Conservation (phyloP, 2,797 vertebrate species). For the Brotula barbata region DNA sequence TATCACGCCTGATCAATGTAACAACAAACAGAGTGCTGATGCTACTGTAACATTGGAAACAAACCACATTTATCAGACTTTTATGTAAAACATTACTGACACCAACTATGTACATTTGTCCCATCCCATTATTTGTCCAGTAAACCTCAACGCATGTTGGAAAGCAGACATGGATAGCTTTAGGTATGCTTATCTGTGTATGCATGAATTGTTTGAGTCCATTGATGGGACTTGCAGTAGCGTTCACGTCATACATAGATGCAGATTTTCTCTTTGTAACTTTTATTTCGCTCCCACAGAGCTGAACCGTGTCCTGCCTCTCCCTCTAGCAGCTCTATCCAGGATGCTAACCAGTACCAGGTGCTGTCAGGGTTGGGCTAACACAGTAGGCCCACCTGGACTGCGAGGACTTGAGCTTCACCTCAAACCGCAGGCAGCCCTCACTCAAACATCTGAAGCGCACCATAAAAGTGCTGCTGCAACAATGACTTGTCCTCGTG, state of each 20-base stretch:
- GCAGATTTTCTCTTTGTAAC: constrained; percentile 53
- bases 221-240: constrained; percentile 46
- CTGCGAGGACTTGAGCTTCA: constrained; percentile 56
- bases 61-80: too few relatives aligned
- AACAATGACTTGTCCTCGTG: constrained; percentile 31
- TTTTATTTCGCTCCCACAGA: constrained; percentile 67
- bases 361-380: constrained; percentile 59
- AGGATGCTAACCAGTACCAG: constrained; percentile 75
- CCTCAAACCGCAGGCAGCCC: constrained; percentile 51
- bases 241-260: constrained; percentile 54
- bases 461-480: constrained; percentile 41
- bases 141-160: too few relatives aligned
- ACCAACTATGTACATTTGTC: too few relatives aligned
- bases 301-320: constrained; percentile 66
- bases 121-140: too few relatives aligned
- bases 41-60: too few relatives aligned
- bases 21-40: too few relatives aligned
- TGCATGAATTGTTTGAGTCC: constrained; percentile 47
- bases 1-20: too few relatives aligned
- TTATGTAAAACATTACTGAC: too few relatives aligned
- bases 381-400: constrained; percentile 68
- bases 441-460: constrained; percentile 35
- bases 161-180: too few relatives aligned
- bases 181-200: constrained; percentile 20
- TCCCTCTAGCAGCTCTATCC: constrained; percentile 53